A percentile compares a stretch with the other conserved stretches of the same genome.
Evolutionary conservation across 2,797 vertebrate species (phyloP).

Genomic region (Anguilla megastoma): DNA sequence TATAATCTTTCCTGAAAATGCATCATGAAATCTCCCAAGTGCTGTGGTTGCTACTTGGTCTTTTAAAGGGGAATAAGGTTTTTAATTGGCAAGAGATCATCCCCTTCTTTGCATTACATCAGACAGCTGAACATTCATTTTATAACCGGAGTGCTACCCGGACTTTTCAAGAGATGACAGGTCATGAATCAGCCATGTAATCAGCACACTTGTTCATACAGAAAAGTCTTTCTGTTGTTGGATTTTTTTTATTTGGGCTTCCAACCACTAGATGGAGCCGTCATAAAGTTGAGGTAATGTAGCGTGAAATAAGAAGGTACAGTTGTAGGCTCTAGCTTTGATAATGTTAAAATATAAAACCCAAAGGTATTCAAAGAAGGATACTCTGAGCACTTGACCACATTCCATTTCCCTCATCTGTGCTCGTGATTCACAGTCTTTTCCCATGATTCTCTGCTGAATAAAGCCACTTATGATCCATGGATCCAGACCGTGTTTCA

Average conservation of each 20-base stretch:
- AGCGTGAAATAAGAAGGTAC: not conserved
- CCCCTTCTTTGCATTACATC: not conserved
- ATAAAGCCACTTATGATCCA: not conserved
- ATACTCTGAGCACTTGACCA: not conserved
- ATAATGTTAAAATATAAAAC: not conserved
- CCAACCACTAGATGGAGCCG: not conserved
- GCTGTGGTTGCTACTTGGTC: not conserved
- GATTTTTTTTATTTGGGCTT: not conserved
- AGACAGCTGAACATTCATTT: not conserved
- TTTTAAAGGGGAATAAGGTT: too few species aligned
- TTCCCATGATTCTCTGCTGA: not conserved
- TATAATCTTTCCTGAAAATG: not conserved
- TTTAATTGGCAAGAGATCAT: not conserved
- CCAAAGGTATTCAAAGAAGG: not conserved
- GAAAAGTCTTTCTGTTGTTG: not conserved
- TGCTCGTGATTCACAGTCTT: not conserved
- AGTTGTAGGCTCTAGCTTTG: not conserved
- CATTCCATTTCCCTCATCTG: not conserved
- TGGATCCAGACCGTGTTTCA: not conserved
- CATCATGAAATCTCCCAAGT: not conserved
- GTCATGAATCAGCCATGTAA: too few species aligned
- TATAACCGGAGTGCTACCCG: not conserved
- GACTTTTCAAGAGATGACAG: not conserved
- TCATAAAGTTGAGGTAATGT: not conserved
- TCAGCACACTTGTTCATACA: not conserved